These are phyloP conservation scores for Gibbula magus DNA, from an alignment of 2,888 invertebrate genomes.

Conservation along the genomic window DNA sequence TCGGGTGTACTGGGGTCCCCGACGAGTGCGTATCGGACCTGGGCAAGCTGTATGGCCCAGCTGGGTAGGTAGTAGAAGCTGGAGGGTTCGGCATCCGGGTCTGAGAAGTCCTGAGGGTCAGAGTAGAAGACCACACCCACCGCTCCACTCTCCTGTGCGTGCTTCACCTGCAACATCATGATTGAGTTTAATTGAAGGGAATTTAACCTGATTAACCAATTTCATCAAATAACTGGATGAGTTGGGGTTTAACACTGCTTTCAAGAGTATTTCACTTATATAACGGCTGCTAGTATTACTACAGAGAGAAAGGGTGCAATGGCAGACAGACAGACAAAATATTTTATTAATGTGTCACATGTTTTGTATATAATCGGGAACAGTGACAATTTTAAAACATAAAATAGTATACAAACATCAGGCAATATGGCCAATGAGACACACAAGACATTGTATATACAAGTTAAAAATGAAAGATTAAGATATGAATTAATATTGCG, in stretches of 20 bases:
- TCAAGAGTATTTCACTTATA: too few species aligned
- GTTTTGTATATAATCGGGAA: background rate
- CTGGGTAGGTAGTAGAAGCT: slow-evolving; percentile 64
- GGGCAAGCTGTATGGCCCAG: slow-evolving; percentile 60
- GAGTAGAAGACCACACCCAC: slow-evolving; percentile 70
- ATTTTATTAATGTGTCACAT: too few species aligned
- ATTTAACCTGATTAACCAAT: background rate
- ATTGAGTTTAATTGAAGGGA: background rate
- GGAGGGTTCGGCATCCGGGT: slow-evolving; percentile 44
- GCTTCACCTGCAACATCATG: slow-evolving; percentile 51
- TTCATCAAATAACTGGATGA: background rate
- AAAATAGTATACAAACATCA: too few species aligned
- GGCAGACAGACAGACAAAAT: background rate
- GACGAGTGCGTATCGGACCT: slow-evolving; percentile 66
- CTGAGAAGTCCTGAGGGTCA: slow-evolving; percentile 68
- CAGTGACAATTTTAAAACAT: too few species aligned
- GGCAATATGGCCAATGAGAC: too few species aligned
- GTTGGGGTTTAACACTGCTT: too few species aligned
- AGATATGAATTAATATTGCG: too few species aligned
- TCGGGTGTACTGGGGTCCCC: slow-evolving; percentile 77
- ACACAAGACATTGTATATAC: too few species aligned
- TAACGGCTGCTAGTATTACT: too few species aligned
- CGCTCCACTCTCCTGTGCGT: slow-evolving; percentile 65
- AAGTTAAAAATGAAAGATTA: too few species aligned
- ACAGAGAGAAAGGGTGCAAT: background rate